Conservation (phyloP, 2,113 vertebrate species). For the Cynoglossus semilaevis region DNA sequence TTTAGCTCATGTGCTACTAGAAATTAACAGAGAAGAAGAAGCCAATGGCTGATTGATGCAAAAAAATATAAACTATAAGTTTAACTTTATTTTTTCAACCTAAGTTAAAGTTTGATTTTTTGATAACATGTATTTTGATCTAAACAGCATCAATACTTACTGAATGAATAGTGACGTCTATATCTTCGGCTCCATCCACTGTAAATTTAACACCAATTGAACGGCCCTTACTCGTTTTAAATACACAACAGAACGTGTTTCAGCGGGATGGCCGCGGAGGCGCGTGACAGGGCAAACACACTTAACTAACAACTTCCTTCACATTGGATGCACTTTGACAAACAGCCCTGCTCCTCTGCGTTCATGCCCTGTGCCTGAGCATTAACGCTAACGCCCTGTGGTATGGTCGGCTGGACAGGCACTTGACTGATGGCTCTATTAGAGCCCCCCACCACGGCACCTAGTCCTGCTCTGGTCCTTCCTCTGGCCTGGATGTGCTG, state of each 20-base stretch:
- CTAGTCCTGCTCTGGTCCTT: constrained; percentile 80
- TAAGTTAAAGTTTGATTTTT: no score
- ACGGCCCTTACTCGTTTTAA: no score
- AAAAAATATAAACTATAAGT: no score
- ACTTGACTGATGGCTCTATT: constrained; percentile 92
- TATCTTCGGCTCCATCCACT: no score
- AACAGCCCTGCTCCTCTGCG: constrained; percentile 69
- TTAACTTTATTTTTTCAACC: no score
- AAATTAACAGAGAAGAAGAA: no score
- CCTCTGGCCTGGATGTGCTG: constrained; percentile 78
- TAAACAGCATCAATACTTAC: no score
- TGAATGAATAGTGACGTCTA: no score
- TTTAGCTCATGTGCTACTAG: no score
- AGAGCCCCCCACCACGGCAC: constrained; percentile 82
- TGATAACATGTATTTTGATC: no score
- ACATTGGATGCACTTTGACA: constrained; percentile 76
- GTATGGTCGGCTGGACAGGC: constrained; percentile 76
- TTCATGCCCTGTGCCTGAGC: constrained; percentile 69
- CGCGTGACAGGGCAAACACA: constrained; percentile 60
- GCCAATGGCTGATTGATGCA: no score
- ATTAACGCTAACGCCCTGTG: constrained; percentile 70
- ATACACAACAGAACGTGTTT: constrained; percentile 34
- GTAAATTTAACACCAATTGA: no score
- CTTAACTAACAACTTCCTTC: constrained; percentile 78
- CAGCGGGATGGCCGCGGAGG: constrained; percentile 32